phyloP scores from a whole-genome alignment of 2,888 invertebrate species.

The Theretra japonica region DNA sequence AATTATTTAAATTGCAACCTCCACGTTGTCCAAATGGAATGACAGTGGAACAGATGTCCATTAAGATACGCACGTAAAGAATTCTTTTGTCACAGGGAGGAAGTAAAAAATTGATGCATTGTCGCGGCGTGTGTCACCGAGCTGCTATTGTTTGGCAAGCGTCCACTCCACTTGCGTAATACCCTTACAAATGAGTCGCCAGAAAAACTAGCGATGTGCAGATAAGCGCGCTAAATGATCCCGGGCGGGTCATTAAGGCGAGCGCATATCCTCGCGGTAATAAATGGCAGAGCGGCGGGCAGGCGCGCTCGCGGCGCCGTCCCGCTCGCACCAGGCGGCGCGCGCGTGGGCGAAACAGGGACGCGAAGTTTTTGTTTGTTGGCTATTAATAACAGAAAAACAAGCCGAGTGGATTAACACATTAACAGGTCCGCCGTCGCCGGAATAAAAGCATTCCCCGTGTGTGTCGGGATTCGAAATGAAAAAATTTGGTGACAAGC shows the following conservation, averaged over 20 bases:
- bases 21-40: neutral
- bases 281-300: conserved; percentile 25
- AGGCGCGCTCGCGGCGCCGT: conserved; percentile 34
- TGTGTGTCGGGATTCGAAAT: conserved; percentile 54
- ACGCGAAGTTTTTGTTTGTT: conserved; percentile 60
- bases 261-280: conserved; percentile 21
- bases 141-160: conserved; percentile 13
- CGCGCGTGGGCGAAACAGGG: conserved; percentile 47
- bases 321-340: conserved; percentile 36
- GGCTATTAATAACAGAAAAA: conserved; percentile 75
- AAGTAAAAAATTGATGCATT: conserved; percentile 16
- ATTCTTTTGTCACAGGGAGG: conserved; percentile 42
- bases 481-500: conserved; percentile 63
- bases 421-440: conserved; percentile 74
- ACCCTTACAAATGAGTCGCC: conserved; percentile 56
- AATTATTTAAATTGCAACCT: conserved; percentile 8
- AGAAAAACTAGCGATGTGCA: conserved; percentile 46
- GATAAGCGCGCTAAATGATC: conserved; percentile 46
- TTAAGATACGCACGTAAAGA: conserved; percentile 33
- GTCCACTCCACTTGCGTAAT: conserved; percentile 48
- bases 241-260: conserved; percentile 37
- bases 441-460: conserved; percentile 78
- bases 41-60: conserved; percentile 20
- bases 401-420: conserved; percentile 82
- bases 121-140: conserved; percentile 26